These are phyloP conservation scores for Dugesia japonica DNA, from an alignment of 2,888 invertebrate genomes.

Conservation along the genomic window DNA sequence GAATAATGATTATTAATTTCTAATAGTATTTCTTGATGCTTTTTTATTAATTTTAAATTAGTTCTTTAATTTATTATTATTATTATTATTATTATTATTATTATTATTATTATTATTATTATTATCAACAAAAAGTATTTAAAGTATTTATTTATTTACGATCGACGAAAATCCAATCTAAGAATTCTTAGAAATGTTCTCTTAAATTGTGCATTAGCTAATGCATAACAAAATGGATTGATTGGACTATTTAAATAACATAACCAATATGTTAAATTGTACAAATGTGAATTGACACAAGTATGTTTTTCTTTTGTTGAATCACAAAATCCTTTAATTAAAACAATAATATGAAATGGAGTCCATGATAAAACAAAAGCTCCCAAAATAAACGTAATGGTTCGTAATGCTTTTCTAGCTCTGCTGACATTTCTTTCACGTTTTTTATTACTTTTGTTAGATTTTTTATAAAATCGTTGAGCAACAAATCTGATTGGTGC, in stretches of 20 bases:
- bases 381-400: constrained; percentile 92
- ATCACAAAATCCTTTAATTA: constrained; percentile 80
- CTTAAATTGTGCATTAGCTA: constrained; percentile 97
- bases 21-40: no score
- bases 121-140: no score
- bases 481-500: neutral
- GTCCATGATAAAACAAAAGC: constrained; percentile 96
- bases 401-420: constrained; percentile 87
- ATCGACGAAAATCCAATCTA: constrained; percentile 58
- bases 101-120: no score
- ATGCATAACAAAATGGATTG: constrained; percentile 94
- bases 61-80: no score
- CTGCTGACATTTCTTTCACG: constrained; percentile 73
- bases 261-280: constrained; percentile 51
- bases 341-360: constrained; percentile 84
- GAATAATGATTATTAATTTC: no score
- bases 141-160: neutral
- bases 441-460: neutral
- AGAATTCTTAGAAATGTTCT: constrained; percentile 88
- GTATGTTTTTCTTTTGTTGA: constrained; percentile 3
- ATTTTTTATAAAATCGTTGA: neutral
- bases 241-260: constrained; percentile 97
- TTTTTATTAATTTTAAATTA: no score
- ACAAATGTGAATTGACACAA: constrained; percentile 40
- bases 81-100: no score